Evolutionary conservation across 1,140 invertebrate species (phyloP), one percentile per base, ranked within the genome.

Genomic region (Drosophila orena): DNA sequence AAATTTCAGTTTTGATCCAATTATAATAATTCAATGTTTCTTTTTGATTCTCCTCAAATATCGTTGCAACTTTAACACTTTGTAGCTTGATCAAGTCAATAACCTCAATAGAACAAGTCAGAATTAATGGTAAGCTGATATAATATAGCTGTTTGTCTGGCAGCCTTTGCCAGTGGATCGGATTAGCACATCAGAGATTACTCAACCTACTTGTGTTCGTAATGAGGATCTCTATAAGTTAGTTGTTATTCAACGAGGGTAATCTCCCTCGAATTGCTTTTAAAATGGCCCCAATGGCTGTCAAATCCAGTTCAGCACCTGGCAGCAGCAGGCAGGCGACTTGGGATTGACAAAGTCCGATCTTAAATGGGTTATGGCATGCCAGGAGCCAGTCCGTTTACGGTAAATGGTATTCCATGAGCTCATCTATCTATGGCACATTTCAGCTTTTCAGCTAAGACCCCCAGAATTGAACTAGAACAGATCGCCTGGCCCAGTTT

Each of bases 401-500:
- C 72, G 72, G 72, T 76, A 76, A 76, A 76, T 44, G 60, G 22
- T 35, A 53, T 57, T 75, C 53, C 50, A 75, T 42, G 38, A 12
- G 44, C 68, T 44, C 70, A 38, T 49, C 50, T 24, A 50, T 43
- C 49, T 46, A 37, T 55, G 58, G 53, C 50, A 74, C 43, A 74
- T 74, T 74, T 75, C 58, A 56, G 71, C 62, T 12, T 38, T 30
- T 30, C 30, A 30, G 30, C 40, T 40, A 35, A 69, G 34, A 75
- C 83, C 78, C 52, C 78, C 53, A 8, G 24, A 70, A 64, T 72
- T 62, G 70, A 61, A 47, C 57, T 55, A 61, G 69, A 66, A 38
- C 44, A 55, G 68, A 47, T 42, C 56, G 47, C 59, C 65, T 89
- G 84, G 46, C 83, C 73, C 79, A 83, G 77, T 86, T 86, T 50